Conservation (phyloP, 2,113 vertebrate genomes). For the Peromyscus californicus region DNA sequence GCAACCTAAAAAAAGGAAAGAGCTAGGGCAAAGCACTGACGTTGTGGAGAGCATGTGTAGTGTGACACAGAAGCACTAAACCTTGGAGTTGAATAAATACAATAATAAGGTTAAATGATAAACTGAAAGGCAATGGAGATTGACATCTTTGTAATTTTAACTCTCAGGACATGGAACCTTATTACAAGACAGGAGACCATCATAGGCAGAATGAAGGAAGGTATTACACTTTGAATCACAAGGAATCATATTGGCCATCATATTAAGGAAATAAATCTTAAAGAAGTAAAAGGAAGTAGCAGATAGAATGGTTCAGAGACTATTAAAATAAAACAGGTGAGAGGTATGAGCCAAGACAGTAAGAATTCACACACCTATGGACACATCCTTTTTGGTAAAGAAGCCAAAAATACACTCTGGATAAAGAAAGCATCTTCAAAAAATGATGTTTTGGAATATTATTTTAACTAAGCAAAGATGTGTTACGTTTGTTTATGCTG, state of each 20-base stretch:
- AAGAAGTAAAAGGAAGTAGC: background rate
- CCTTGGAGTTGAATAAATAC: background rate
- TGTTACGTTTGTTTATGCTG: no score
- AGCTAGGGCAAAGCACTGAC: background rate
- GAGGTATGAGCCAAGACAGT: background rate
- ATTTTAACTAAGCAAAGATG: no score
- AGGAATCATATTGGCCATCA: background rate
- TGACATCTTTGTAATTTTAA: background rate
- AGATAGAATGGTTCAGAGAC: background rate
- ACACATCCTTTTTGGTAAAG: background rate
- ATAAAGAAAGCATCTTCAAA: background rate
- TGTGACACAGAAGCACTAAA: background rate
- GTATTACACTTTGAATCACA: background rate
- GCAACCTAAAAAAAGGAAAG: background rate
- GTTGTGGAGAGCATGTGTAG: rapidly evolving
- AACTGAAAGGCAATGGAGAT: background rate
- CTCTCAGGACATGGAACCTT: background rate
- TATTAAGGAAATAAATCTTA: background rate
- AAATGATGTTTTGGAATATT: no score
- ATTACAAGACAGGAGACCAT: background rate
- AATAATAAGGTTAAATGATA: background rate
- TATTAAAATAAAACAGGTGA: background rate
- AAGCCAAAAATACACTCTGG: background rate
- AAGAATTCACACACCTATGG: background rate
- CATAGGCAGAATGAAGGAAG: background rate